Evolutionary conservation across 2,888 invertebrate genomes (phyloP), one percentile per base, ranked within the genome.

Genomic region (Tholera decimalis): DNA sequence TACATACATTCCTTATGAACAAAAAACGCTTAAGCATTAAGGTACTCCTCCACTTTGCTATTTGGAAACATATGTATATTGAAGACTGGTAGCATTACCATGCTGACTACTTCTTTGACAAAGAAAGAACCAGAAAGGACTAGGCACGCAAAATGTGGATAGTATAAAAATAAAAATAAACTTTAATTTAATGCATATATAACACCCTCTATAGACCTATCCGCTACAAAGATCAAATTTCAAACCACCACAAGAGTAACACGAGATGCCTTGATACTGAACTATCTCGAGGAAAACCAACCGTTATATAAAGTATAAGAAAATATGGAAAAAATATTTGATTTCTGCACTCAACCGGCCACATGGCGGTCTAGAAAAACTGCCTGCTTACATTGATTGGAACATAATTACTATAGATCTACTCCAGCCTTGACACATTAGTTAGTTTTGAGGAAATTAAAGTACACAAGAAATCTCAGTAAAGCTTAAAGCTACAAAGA

Each of bases 331-430:
- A 70, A 51, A 62, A 11, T 47, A 51, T 18, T 35, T 35, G 43
- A 43, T 56, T 49, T 50, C 35, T 46, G 58, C 77, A 69, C 11
- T 77, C 56, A 73, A 77, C 65, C 77, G 62, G 59, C 30, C 73
- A 77, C 56, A 65, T 46, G 18, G n/a, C 3, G 0, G 44, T 13
- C 15, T 20, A 2, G 18, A 51, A 77, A 73, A 76, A 66, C n/a
- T n/a, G n/a, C 44, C 2, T 39, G 4, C 9, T 46, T 26, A 6
- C 6, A 44, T 35, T 62, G 41, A 56, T 59, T 51, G 44, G 20
- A 33, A 47, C 46, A 35, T 50, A 43, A 63, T 43, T 58, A n/a
- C n/a, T n/a, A n/a, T n/a, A n/a, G n/a, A n/a, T n/a, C n/a, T n/a
- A n/a, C n/a, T n/a, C n/a, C n/a, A n/a, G n/a, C 73, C 72, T 72